Conservation (phyloP, 2,797 vertebrate species). For the Salarias fasciatus region DNA sequence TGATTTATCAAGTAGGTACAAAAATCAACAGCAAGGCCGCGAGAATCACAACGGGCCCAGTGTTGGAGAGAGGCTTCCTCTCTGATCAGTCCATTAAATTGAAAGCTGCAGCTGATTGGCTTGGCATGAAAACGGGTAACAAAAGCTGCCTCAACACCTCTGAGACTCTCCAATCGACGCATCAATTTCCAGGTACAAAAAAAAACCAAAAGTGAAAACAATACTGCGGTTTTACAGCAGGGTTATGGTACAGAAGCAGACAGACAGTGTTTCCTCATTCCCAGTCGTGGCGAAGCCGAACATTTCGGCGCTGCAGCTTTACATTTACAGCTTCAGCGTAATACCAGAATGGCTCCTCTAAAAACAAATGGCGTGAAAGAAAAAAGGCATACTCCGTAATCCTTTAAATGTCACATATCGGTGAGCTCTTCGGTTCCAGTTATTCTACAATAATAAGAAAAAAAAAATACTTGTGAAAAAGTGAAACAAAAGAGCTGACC, state of each 20-base stretch:
- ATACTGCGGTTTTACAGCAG: not conserved
- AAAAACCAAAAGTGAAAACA: not conserved
- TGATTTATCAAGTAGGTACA: conserved; percentile 2
- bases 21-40: conserved; percentile 3
- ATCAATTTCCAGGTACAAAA: not conserved
- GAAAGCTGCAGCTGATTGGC: conserved; percentile 5
- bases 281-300: conserved; percentile 3
- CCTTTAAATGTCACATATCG: no score
- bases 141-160: not conserved
- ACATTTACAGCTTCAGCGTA: not conserved
- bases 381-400: not conserved
- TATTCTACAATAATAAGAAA: conserved; percentile 2
- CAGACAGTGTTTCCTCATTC: not conserved
- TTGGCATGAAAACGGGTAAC: conserved; percentile 1
- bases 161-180: not conserved
- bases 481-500: not conserved
- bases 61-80: not conserved
- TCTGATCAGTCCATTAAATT: not conserved
- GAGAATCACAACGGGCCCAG: conserved; percentile 8
- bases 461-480: not conserved
- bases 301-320: not conserved
- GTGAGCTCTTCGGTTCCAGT: not conserved
- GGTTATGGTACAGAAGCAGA: not conserved
- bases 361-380: conserved; percentile 2
- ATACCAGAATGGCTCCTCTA: not conserved